Evolutionary conservation across 2,888 invertebrate genomes (phyloP), one percentile per base, ranked within the genome.

Genomic region (Alloplasta piceator): DNA sequence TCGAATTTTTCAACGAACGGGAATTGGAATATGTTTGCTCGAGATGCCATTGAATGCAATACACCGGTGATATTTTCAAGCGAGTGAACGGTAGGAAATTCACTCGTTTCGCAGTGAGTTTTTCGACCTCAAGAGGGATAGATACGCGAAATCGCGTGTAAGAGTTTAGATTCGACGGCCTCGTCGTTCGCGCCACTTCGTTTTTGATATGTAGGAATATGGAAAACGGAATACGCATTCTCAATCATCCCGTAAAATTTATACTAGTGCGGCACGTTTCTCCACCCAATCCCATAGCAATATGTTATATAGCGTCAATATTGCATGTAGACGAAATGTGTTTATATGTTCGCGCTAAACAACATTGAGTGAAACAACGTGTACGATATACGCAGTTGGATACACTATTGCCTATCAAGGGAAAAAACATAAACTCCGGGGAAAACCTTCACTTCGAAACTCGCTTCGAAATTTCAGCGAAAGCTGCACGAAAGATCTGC

Each of bases 221-320:
- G 67, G 26, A 39, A 39, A 63, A 16, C 67, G 78, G 67, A 73
- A 67, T 52, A 67, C 67, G 72, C 46, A 61, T 73, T 73, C 67
- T 78, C 72, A 73, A 78, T 78, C 73, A 67, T 73, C 73, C 72
- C 12, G 61, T 61, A 55, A 72, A 67, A 73, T 73, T 52, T 72
- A 72, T 67, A 73, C 61, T 72, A 55, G 46, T 16, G 55, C 9
- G 9, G 48, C 73, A 52, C 46, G 16, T 67, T 73, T 63, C 26
- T 26, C 67, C 46, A 66, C 46, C 16, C 55, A 64, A 73, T 73
- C 64, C 56, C 48, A 2, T 43, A 52, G 12, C 12, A 38, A 67
- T 64, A 73, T 55, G 72, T 78, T 78, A 60, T 78, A 60, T 60
- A 43, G 38, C 10, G 43, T 2, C 58, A n/a, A 55, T 38, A 38